phyloP scores from a whole-genome alignment of 2,113 vertebrate genomes.

The Engystomops pustulosus region DNA sequence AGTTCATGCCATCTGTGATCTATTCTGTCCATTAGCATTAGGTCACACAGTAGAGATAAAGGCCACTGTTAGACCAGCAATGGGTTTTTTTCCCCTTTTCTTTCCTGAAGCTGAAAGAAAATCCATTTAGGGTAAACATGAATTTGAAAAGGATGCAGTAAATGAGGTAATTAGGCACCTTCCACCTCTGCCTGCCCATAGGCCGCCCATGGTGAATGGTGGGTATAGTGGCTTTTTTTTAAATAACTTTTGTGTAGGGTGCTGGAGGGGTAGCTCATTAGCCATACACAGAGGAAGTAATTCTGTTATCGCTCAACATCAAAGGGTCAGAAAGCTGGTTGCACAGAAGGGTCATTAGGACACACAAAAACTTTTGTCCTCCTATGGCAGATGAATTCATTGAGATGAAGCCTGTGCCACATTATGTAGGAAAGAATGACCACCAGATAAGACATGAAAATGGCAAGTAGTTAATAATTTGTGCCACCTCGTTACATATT shows the following conservation, averaged over 20 bases:
- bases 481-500: no score
- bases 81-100: constrained; percentile 51
- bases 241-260: constrained; percentile 59
- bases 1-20: constrained; percentile 38
- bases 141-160: constrained; percentile 54
- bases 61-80: background rate
- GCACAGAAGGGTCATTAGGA: constrained; percentile 38
- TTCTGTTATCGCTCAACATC: constrained; percentile 62
- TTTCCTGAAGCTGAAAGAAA: constrained; percentile 61
- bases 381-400: constrained; percentile 36
- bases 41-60: constrained; percentile 6
- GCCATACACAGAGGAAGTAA: constrained; percentile 60
- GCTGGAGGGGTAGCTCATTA: constrained; percentile 47
- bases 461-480: background rate
- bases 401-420: constrained; percentile 12
- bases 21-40: constrained; percentile 24
- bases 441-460: constrained; percentile 34
- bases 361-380: constrained; percentile 59
- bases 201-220: constrained; percentile 63
- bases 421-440: constrained; percentile 39
- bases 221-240: constrained; percentile 51
- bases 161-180: constrained; percentile 60
- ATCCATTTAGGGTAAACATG: constrained; percentile 57
- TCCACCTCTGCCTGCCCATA: constrained; percentile 45
- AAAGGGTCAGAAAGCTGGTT: constrained; percentile 56